phyloP scores from a whole-genome alignment of 2,113 vertebrate species.

The Tonatia bakeri region DNA sequence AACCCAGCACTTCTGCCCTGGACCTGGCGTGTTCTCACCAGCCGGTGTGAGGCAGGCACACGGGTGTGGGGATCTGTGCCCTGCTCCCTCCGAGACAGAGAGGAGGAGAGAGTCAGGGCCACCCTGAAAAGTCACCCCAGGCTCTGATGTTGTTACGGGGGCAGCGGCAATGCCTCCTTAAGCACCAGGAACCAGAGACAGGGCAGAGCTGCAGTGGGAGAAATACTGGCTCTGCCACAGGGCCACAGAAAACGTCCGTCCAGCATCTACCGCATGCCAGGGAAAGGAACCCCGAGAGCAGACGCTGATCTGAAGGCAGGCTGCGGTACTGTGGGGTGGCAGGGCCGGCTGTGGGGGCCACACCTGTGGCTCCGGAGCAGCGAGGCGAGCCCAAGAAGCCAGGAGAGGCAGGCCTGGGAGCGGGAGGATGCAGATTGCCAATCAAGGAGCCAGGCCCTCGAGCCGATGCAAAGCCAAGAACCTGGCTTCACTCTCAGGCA shows the following conservation, averaged over 20 bases:
- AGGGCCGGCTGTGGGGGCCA: no score
- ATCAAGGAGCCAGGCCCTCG: background rate
- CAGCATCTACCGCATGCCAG: background rate
- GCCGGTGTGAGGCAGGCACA: rapidly evolving
- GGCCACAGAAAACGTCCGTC: background rate
- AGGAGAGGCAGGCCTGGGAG: rapidly evolving
- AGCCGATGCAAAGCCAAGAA: rapidly evolving
- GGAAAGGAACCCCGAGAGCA: rapidly evolving
- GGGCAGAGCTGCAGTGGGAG: rapidly evolving
- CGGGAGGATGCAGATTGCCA: rapidly evolving
- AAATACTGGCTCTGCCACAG: rapidly evolving
- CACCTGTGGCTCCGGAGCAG: no score
- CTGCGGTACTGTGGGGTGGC: no score
- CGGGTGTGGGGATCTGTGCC: rapidly evolving
- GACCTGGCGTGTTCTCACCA: no score
- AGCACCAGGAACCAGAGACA: no score
- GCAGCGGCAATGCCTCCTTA: no score
- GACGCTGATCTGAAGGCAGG: background rate
- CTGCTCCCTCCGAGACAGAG: rapidly evolving
- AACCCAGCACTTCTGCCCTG: rapidly evolving
- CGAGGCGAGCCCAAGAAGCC: background rate
- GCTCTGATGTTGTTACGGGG: rapidly evolving
- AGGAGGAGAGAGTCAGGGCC: rapidly evolving
- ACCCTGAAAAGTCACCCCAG: no score
- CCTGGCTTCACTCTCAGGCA: rapidly evolving